Conservation (phyloP, 2,113 vertebrate species). For the Lipotes vexillifer region DNA sequence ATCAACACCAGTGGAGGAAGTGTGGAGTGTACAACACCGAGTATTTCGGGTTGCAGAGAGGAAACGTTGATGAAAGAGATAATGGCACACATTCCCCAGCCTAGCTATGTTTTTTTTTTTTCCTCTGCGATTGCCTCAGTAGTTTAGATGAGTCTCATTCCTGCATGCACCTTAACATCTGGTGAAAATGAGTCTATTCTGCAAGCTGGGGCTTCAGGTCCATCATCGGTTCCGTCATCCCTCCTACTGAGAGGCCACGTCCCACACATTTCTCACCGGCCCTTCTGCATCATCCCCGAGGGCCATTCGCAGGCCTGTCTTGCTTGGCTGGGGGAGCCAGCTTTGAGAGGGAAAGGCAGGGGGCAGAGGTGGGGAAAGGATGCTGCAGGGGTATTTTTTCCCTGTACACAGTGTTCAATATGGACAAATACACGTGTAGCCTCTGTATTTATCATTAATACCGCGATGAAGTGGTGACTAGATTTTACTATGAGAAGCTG, state of each 20-base stretch:
- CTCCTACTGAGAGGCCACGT: background rate
- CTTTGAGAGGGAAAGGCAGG: background rate
- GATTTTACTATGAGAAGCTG: slow-evolving; percentile 31
- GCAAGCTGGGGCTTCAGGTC: background rate
- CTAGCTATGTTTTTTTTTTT: background rate
- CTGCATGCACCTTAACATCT: background rate
- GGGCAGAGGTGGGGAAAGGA: background rate
- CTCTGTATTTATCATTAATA: slow-evolving; percentile 22
- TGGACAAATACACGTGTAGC: slow-evolving; percentile 3
- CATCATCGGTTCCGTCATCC: accelerated
- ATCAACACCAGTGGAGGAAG: background rate
- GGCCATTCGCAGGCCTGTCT: background rate
- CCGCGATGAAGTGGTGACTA: background rate
- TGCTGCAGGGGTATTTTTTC: background rate
- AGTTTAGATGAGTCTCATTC: background rate
- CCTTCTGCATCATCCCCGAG: accelerated
- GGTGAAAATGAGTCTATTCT: background rate
- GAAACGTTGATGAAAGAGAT: background rate
- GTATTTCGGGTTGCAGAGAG: background rate
- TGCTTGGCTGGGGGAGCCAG: background rate
- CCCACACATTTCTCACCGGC: accelerated
- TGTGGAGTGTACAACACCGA: accelerated
- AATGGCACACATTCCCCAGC: accelerated
- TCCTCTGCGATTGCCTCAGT: background rate
- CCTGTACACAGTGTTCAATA: background rate